These are phyloP conservation scores for Cynaeus angustus DNA, from an alignment of 2,888 invertebrate genomes.

Conservation along the genomic window DNA sequence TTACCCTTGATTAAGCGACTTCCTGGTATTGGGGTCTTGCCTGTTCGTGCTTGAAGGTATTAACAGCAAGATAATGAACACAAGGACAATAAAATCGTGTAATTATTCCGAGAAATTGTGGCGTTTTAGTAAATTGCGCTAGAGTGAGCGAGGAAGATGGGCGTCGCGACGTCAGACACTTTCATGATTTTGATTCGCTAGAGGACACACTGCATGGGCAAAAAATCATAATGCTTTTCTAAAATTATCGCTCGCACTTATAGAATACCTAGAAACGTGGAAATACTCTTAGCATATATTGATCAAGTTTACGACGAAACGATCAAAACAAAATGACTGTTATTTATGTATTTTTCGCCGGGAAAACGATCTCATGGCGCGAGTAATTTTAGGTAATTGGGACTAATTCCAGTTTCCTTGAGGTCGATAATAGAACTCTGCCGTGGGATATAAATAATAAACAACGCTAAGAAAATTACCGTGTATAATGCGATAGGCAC, in stretches of 20 bases:
- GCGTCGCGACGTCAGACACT: constrained; percentile 6
- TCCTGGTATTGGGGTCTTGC: constrained; percentile 37
- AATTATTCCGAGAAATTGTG: constrained; percentile 28
- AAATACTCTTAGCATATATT: constrained; percentile 45
- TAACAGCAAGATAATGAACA: constrained; percentile 30
- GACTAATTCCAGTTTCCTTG: constrained; percentile 40
- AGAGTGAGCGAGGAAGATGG: constrained; percentile 7
- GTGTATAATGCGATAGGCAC: neutral
- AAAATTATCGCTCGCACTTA: constrained; percentile 36
- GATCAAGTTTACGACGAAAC: constrained; percentile 47
- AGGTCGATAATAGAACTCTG: constrained; percentile 25
- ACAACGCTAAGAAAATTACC: constrained; percentile 18
- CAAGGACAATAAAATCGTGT: constrained; percentile 35
- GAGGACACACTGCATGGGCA: neutral
- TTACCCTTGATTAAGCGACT: constrained; percentile 27
- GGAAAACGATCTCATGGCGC: constrained; percentile 27
- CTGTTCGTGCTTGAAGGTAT: constrained; percentile 35
- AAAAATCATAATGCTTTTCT: constrained; percentile 15
- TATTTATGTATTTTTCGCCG: constrained; percentile 39
- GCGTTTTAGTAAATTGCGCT: constrained; percentile 17
- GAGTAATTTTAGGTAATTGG: constrained; percentile 40
- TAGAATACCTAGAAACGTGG: constrained; percentile 44
- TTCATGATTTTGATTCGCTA: neutral
- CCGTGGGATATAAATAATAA: constrained; percentile 32
- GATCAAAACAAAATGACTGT: constrained; percentile 39